phyloP scores from a whole-genome alignment of 2,797 vertebrate genomes.

The Vipera latastei region DNA sequence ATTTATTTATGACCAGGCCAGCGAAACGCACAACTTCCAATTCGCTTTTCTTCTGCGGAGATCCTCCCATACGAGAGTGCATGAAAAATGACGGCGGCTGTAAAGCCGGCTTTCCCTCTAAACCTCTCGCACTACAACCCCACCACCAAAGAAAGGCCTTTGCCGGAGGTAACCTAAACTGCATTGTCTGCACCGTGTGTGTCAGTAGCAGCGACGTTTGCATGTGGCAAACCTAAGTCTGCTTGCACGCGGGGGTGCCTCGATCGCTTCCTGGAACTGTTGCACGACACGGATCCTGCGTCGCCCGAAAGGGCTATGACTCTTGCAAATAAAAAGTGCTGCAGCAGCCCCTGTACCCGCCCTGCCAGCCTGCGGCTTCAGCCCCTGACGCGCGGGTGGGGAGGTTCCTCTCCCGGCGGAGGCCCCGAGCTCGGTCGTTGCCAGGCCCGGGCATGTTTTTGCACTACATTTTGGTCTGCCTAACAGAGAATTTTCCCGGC shows the following conservation, averaged over 20 bases:
- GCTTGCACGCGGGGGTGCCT: background rate
- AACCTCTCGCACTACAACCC: background rate
- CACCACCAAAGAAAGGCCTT: background rate
- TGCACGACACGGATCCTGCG: background rate
- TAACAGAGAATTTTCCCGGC: background rate
- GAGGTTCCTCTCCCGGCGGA: constrained; percentile 14
- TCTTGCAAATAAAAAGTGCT: background rate
- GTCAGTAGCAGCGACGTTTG: background rate
- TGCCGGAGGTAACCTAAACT: background rate
- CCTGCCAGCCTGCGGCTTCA: constrained; percentile 23
- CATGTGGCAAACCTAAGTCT: background rate
- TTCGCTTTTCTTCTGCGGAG: background rate
- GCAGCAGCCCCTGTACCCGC: background rate
- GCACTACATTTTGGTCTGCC: background rate
- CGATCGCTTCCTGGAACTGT: background rate
- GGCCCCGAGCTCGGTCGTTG: constrained; percentile 14
- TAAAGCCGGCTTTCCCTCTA: background rate
- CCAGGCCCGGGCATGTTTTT: background rate
- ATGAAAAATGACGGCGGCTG: background rate
- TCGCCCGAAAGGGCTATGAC: background rate
- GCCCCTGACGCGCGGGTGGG: constrained; percentile 25
- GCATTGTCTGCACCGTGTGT: background rate
- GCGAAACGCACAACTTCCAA: background rate
- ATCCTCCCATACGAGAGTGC: background rate
- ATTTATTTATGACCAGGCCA: background rate